Conservation (phyloP, 2,888 invertebrate genomes). For the Spisula solida region DNA sequence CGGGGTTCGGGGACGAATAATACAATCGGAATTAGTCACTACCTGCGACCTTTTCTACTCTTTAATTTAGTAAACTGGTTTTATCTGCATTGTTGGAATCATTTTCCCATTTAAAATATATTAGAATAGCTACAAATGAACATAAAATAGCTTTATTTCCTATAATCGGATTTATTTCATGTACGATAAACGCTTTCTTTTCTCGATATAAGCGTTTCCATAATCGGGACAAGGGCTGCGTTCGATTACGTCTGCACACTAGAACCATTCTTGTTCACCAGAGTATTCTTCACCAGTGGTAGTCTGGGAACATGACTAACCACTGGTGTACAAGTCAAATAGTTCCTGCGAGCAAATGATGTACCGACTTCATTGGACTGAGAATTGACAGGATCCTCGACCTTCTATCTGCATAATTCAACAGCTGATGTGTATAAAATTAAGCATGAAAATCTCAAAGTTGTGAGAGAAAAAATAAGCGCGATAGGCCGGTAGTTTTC, state of each 20-base stretch:
- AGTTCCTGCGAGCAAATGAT: no score
- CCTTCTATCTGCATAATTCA: no score
- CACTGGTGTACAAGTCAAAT: no score
- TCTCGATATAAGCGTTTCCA: background rate
- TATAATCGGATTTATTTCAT: background rate
- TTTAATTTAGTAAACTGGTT: background rate
- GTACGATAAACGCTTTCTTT: background rate
- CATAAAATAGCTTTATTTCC: background rate
- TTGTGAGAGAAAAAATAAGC: no score
- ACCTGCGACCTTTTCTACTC: background rate
- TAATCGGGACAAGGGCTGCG: background rate
- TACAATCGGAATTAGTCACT: background rate
- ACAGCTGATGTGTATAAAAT: no score
- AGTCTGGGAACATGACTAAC: no score
- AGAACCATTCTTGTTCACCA: no score
- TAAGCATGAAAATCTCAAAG: no score
- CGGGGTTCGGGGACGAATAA: background rate
- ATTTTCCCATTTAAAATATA: background rate
- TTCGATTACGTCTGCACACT: background rate
- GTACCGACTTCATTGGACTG: no score
- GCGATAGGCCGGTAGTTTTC: no score
- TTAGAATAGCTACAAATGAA: background rate
- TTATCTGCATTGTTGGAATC: background rate
- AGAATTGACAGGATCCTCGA: no score
- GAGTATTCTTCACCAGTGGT: no score